These are phyloP conservation scores for Toxostoma redivivum DNA, from an alignment of 2,113 vertebrate genomes.

Conservation along the genomic window DNA sequence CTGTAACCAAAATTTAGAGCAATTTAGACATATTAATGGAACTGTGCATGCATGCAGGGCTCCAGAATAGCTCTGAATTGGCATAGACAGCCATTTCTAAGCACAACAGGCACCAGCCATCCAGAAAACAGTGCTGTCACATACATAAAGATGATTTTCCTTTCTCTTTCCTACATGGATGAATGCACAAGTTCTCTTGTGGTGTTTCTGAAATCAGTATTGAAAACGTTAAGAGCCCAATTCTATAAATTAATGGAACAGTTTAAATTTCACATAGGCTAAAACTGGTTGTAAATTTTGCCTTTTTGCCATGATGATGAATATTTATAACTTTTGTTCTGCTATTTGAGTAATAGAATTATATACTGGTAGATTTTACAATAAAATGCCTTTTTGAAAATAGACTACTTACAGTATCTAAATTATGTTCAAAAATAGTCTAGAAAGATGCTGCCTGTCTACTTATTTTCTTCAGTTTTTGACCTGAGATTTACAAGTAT, in stretches of 20 bases:
- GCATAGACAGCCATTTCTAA: not conserved
- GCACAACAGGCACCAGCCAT: not conserved
- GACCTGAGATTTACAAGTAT: not conserved
- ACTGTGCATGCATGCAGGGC: not conserved
- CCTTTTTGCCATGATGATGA: not conserved
- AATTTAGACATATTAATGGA: slow-evolving; percentile 1
- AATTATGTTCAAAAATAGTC: not conserved
- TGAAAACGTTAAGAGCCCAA: not conserved
- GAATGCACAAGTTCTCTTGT: not conserved
- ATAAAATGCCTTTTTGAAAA: not conserved
- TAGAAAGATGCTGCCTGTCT: not conserved
- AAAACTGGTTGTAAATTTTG: not conserved
- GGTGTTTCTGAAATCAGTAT: not conserved
- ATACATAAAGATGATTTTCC: slow-evolving; percentile 6
- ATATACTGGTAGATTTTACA: not conserved
- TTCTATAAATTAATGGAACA: not conserved
- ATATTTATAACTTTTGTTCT: not conserved
- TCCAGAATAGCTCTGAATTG: not conserved
- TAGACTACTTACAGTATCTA: not conserved
- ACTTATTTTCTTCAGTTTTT: not conserved
- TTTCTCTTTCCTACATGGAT: not conserved
- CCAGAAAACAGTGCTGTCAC: slow-evolving; percentile 18
- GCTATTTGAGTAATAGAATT: not conserved
- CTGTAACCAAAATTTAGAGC: not conserved
- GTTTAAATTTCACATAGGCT: not conserved